Evolutionary conservation across 1,140 invertebrate genomes (phyloP).

Genomic region (Wasmannia auropunctata): DNA sequence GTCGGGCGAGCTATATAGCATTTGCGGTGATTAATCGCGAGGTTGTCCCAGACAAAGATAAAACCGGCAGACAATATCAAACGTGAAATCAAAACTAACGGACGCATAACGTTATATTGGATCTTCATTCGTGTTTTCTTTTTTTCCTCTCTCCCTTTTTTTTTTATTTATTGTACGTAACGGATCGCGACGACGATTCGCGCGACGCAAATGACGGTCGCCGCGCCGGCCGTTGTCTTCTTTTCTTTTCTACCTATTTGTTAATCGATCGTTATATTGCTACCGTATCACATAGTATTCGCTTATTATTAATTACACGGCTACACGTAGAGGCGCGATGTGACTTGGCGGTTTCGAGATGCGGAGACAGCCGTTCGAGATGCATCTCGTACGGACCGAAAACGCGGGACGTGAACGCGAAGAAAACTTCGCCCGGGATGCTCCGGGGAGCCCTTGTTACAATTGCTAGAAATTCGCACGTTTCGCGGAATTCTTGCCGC

Average conservation of each 20-base stretch:
- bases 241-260: constrained; percentile 47
- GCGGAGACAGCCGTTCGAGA: constrained; percentile 33
- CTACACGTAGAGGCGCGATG: constrained; percentile 20
- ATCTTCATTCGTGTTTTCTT: neutral
- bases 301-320: constrained; percentile 63
- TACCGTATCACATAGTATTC: constrained; percentile 74
- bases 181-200: constrained; percentile 22
- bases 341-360: constrained; percentile 14
- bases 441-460: constrained; percentile 42
- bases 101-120: constrained; percentile 21
- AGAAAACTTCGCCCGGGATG: constrained; percentile 41
- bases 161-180: constrained; percentile 48
- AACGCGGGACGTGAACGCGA: constrained; percentile 31
- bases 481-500: constrained; percentile 23
- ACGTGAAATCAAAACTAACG: constrained; percentile 37
- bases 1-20: constrained; percentile 22
- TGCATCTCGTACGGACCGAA: constrained; percentile 17
- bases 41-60: constrained; percentile 13
- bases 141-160: neutral
- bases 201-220: neutral
- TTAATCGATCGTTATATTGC: constrained; percentile 68
- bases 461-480: constrained; percentile 47
- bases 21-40: constrained; percentile 46
- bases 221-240: neutral
- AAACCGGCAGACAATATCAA: neutral